phyloP scores from a whole-genome alignment of 2,797 vertebrate species.

The Iguana delicatissima region DNA sequence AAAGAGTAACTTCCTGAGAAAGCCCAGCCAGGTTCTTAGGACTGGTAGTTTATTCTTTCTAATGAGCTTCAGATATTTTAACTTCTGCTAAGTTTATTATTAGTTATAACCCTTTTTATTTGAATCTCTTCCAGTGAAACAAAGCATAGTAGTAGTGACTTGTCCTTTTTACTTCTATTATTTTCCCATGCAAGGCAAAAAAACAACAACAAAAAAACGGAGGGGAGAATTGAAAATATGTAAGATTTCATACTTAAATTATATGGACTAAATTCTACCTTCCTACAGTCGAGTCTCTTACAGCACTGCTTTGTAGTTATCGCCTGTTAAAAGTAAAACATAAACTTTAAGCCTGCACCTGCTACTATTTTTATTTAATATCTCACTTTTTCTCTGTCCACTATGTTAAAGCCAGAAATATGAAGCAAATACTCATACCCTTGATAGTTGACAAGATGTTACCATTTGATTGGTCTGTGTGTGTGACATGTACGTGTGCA shows the following conservation, averaged over 20 bases:
- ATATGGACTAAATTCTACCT: slow-evolving; percentile 60
- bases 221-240: not conserved
- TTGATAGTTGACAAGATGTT: slow-evolving; percentile 56
- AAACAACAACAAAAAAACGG: slow-evolving; percentile 9
- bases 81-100: slow-evolving; percentile 55
- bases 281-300: slow-evolving; percentile 42
- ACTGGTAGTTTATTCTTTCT: slow-evolving; percentile 55
- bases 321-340: slow-evolving; percentile 21
- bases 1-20: slow-evolving; percentile 63
- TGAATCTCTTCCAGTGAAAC: not conserved
- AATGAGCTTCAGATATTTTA: slow-evolving; percentile 27
- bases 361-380: slow-evolving; percentile 33
- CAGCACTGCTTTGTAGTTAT: slow-evolving; percentile 46
- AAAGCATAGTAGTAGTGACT: slow-evolving; percentile 44
- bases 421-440: slow-evolving; percentile 59
- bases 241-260: slow-evolving; percentile 36
- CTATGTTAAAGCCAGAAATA: slow-evolving; percentile 57
- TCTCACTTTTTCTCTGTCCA: slow-evolving; percentile 40
- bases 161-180: slow-evolving; percentile 53
- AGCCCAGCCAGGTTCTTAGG: slow-evolving; percentile 31
- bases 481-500: not conserved
- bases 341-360: slow-evolving; percentile 50
- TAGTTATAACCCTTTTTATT: not conserved
- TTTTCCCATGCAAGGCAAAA: slow-evolving; percentile 65
- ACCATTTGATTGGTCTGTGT: slow-evolving; percentile 51